phyloP scores from a whole-genome alignment of 2,113 vertebrate species.

The Pygoscelis antarcticus region DNA sequence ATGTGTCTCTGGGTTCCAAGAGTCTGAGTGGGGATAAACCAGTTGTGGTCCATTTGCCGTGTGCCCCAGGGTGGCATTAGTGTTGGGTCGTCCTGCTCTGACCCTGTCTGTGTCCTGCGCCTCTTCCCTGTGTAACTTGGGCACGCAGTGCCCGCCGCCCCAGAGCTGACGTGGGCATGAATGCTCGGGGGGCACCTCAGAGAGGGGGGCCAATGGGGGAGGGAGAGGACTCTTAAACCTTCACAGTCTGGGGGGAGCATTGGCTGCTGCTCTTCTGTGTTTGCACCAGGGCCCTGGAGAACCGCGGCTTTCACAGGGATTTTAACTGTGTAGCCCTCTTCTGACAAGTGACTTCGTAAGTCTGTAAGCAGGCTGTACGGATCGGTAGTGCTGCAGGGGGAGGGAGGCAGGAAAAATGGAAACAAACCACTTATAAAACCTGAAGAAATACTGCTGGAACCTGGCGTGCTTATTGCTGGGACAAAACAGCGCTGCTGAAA shows the following conservation, averaged over 20 bases:
- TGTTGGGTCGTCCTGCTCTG: neutral
- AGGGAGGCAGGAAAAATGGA: neutral
- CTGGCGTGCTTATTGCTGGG: neutral
- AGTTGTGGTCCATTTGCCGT: neutral
- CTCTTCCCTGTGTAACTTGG: neutral
- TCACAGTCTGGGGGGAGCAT: neutral
- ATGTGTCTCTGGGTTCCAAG: neutral
- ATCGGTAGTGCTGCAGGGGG: neutral
- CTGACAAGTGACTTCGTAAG: neutral
- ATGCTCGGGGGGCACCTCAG: neutral
- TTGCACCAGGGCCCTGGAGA: neutral
- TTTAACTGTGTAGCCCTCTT: too few relatives aligned
- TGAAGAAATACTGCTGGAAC: neutral
- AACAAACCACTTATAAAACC: neutral
- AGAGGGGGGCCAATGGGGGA: neutral
- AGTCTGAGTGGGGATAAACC: neutral
- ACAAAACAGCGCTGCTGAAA: neutral
- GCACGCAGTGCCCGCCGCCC: neutral
- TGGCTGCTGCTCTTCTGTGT: neutral
- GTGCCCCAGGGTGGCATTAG: neutral
- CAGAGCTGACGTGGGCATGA: neutral
- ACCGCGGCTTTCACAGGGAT: neutral
- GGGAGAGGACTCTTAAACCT: neutral
- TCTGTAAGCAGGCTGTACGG: too few relatives aligned
- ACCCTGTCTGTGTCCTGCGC: neutral